Base-by-base conservation (phyloP, 2,113 vertebrate genomes). In the Brachypodius melanocephalos region DNA sequence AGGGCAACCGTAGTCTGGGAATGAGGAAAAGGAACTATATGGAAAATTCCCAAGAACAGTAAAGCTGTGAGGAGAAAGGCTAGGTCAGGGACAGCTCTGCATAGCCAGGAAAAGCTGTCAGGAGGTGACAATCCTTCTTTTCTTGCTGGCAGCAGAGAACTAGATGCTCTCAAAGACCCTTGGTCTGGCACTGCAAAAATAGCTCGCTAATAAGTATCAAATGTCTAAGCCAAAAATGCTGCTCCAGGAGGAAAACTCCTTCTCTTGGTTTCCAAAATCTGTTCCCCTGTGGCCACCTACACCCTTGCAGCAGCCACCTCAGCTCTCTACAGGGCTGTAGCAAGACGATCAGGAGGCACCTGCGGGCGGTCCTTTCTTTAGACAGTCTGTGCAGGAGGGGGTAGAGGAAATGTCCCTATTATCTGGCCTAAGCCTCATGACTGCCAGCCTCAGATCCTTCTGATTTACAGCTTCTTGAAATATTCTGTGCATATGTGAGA, bases 31-130 rank as follows among this genome's bases (percentile, higher is more conserved):
- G 52, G 74, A 93, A 15, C 78, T 52, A 43, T 54, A 93, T 32
- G 78, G 95, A 96, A 97, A 96, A 96, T 91, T 85, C 93, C 91
- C 75, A 93, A 89, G 85, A 96, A 89, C 67, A 93, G 95, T 73
- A 87, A 96, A 94, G 94, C 67, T 32, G 67, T 34, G 51, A 91
- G 62, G 49, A 85, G 84, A 95, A 94, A 80, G 78, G 42, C 67
- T 91, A 61, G 69, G 73, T 82, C 94, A 93, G 38, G 36, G 74
- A 68, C 67, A 81, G 72, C 31, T 57, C 89, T 81, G 43, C 55
- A 43, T 8, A 78, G 83, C 69, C 80, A 88, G 85, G 55, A 94
- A 91, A 91, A 91, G 82, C 82, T 97, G 87, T 93, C 66, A 85
- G 71, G 81, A 89, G 77, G 67, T 73, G 49, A 91, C 78, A 85